Percentiles rank a stretch among this genome's conserved stretches.
Evolutionary conservation across 2,888 invertebrate species (phyloP).

Genomic region (Agrotis exclamationis): DNA sequence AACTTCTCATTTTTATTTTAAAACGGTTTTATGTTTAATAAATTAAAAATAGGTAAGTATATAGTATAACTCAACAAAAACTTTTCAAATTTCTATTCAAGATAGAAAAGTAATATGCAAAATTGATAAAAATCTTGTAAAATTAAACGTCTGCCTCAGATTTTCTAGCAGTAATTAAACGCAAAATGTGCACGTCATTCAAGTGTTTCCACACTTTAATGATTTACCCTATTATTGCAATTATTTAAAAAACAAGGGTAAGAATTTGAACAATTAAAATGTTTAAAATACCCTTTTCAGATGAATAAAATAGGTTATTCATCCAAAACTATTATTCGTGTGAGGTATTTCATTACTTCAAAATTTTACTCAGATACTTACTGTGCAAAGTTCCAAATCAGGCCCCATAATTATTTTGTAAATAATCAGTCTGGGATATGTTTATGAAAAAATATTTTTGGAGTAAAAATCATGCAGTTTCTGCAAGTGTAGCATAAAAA

Average conservation of each 20-base stretch:
- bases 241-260: constrained; percentile 25
- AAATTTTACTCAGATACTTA: not conserved
- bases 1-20: not conserved
- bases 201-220: constrained; percentile 66
- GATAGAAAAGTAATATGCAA: fast-evolving
- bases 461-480: not conserved
- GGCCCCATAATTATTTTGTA: not conserved
- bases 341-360: not conserved
- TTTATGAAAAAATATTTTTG: not conserved
- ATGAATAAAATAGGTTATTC: not conserved
- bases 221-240: constrained; percentile 55
- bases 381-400: not conserved
- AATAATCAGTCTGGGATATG: not conserved
- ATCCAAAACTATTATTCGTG: not conserved
- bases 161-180: constrained; percentile 68
- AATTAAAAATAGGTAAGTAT: not conserved
- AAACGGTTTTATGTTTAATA: not conserved
- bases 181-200: constrained; percentile 73
- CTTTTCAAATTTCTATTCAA: fast-evolving
- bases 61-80: fast-evolving
- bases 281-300: not conserved
- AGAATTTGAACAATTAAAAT: not conserved
- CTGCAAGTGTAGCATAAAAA: not conserved
- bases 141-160: not conserved
- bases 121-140: not conserved